phyloP scores from a whole-genome alignment of 2,113 vertebrate genomes.

The Embiotoca jacksoni region DNA sequence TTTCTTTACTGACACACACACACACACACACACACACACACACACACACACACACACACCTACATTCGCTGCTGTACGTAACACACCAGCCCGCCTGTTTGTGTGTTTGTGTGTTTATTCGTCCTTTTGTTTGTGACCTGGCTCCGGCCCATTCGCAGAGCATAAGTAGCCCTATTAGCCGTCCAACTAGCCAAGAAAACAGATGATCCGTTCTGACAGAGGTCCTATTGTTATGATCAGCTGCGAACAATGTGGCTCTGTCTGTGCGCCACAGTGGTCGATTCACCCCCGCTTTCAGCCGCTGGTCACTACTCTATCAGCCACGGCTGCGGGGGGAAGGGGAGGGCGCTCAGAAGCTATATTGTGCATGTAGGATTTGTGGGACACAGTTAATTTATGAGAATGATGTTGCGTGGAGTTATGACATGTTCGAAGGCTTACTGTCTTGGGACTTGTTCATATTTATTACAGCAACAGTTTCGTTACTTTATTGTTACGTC shows the following conservation, averaged over 20 bases:
- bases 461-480: background rate
- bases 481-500: constrained; percentile 16
- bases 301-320: constrained; percentile 72
- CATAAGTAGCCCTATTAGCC: constrained; percentile 79
- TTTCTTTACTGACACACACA: background rate
- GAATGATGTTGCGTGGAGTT: constrained; percentile 49
- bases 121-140: constrained; percentile 59
- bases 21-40: background rate
- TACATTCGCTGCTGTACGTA: background rate
- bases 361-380: constrained; percentile 55
- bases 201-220: constrained; percentile 80
- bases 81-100: constrained; percentile 40
- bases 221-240: constrained; percentile 71
- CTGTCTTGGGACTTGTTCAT: constrained; percentile 11
- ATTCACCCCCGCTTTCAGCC: constrained; percentile 68
- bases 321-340: constrained; percentile 34
- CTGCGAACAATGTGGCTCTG: constrained; percentile 71
- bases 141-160: constrained; percentile 65
- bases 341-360: constrained; percentile 35
- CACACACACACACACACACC: constrained; percentile 5
- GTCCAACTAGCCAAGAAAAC: constrained; percentile 80
- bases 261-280: constrained; percentile 68
- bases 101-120: constrained; percentile 60
- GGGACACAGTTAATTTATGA: constrained; percentile 52
- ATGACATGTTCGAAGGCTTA: constrained; percentile 35